Evolutionary conservation across 2,888 invertebrate species (phyloP).

Genomic region (Diploptera punctata): DNA sequence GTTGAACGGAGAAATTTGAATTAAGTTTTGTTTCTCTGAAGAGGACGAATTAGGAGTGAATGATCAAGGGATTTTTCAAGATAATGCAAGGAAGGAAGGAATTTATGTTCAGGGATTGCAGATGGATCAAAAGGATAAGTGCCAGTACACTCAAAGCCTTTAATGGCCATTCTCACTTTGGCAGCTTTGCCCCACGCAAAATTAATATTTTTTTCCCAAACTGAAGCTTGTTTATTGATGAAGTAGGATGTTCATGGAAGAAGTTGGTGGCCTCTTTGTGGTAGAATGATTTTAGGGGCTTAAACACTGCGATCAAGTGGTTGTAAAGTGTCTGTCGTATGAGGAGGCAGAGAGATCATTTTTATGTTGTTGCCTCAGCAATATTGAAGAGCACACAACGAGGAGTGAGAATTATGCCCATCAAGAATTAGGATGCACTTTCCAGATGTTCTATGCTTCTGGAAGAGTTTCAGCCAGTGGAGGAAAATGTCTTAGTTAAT

Average conservation of each 20-base stretch:
- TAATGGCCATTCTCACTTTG: background rate
- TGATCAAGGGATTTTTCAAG: background rate
- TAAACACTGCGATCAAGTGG: background rate
- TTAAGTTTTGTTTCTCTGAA: background rate
- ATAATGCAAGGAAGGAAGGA: background rate
- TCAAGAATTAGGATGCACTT: background rate
- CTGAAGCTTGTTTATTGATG: background rate
- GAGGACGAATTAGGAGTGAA: background rate
- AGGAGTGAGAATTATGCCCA: background rate
- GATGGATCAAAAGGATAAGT: background rate
- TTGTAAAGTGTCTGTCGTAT: slow-evolving; percentile 19
- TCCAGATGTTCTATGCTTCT: background rate
- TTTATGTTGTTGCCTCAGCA: slow-evolving; percentile 8
- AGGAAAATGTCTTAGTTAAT: background rate
- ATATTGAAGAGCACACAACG: background rate
- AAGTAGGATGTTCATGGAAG: background rate
- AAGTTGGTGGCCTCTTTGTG: slow-evolving; percentile 3
- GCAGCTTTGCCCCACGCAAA: slow-evolving; percentile 6
- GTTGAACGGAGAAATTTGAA: background rate
- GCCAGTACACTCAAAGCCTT: slow-evolving; percentile 1
- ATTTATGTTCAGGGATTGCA: background rate
- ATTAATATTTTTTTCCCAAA: background rate
- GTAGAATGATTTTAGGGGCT: slow-evolving; percentile 19
- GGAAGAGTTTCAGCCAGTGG: background rate
- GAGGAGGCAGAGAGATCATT: slow-evolving; percentile 2